Percentiles rank a stretch among this genome's conserved stretches.
Evolutionary conservation across 1,140 invertebrate genomes (phyloP).

Genomic region (Hirudo medicinalis): DNA sequence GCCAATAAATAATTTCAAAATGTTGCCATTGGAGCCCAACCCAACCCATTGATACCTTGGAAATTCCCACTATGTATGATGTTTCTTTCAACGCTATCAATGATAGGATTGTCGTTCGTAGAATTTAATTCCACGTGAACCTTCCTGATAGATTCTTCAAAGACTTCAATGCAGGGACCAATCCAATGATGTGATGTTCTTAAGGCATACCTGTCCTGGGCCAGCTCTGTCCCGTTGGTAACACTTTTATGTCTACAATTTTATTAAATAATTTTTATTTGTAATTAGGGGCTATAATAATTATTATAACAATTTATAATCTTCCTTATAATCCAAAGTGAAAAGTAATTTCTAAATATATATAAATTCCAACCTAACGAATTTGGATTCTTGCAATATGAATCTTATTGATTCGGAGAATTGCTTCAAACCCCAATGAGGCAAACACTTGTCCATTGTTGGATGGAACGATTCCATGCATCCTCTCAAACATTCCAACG

Average conservation of each 20-base stretch:
- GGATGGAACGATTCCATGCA: neutral
- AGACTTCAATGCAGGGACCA: slow-evolving; percentile 18
- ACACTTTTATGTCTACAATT: too few species aligned
- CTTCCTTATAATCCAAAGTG: too few species aligned
- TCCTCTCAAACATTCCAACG: slow-evolving; percentile 12
- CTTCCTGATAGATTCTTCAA: slow-evolving; percentile 3
- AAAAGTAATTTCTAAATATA: neutral
- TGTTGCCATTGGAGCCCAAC: neutral
- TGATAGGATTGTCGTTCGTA: slow-evolving; percentile 23
- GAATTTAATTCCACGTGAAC: slow-evolving; percentile 21
- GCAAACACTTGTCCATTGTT: slow-evolving; percentile 10
- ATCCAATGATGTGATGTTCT: slow-evolving; percentile 21
- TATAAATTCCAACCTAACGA: neutral
- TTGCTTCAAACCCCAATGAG: slow-evolving; percentile 17
- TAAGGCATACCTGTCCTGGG: slow-evolving; percentile 16
- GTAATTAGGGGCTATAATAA: too few species aligned
- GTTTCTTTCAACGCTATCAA: slow-evolving; percentile 15
- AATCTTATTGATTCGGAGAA: slow-evolving; percentile 9
- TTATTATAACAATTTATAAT: too few species aligned
- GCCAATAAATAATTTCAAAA: too few species aligned
- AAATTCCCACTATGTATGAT: slow-evolving; percentile 10
- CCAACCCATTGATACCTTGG: neutral
- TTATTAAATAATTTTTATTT: too few species aligned
- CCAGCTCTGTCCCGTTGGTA: neutral
- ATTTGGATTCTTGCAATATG: slow-evolving; percentile 15